These are phyloP conservation scores for Lethocerus indicus DNA, from an alignment of 1,140 invertebrate species.

Conservation along the genomic window DNA sequence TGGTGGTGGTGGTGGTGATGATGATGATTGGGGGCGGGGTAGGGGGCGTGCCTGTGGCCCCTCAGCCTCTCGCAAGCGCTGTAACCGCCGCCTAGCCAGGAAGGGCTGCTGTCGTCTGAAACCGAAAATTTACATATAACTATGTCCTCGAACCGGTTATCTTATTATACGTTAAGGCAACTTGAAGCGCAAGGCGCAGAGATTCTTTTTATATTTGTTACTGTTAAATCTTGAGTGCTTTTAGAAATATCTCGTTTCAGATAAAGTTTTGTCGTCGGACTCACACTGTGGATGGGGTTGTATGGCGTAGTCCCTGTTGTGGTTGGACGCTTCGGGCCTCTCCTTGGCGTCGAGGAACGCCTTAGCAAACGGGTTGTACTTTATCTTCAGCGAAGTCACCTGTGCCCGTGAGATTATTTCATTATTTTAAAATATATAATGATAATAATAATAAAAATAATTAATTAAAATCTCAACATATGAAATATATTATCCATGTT, in stretches of 20 bases:
- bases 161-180: too few species aligned
- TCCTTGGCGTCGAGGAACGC: conserved; percentile 85
- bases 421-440: not conserved
- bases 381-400: conserved; percentile 91
- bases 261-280: not conserved
- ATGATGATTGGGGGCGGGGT: not conserved
- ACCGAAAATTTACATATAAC: too few species aligned
- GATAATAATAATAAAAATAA: not conserved
- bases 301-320: conserved; percentile 15
- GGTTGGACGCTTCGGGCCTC: conserved; percentile 28
- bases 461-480: too few species aligned
- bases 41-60: conserved; percentile 27
- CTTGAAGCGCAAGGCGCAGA: not conserved
- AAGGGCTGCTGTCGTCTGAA: not conserved
- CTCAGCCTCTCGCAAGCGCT: conserved; percentile 30
- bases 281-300: conserved; percentile 15
- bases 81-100: conserved; percentile 1
- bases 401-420: conserved; percentile 21
- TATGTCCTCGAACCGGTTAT: too few species aligned
- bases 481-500: too few species aligned
- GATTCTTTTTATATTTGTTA: not conserved
- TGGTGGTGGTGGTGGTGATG: too few species aligned
- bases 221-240: not conserved
- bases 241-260: not conserved
- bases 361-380: conserved; percentile 95